These are phyloP conservation scores for Gymnoscelis rufifasciata DNA, from an alignment of 2,888 invertebrate species.

Conservation along the genomic window DNA sequence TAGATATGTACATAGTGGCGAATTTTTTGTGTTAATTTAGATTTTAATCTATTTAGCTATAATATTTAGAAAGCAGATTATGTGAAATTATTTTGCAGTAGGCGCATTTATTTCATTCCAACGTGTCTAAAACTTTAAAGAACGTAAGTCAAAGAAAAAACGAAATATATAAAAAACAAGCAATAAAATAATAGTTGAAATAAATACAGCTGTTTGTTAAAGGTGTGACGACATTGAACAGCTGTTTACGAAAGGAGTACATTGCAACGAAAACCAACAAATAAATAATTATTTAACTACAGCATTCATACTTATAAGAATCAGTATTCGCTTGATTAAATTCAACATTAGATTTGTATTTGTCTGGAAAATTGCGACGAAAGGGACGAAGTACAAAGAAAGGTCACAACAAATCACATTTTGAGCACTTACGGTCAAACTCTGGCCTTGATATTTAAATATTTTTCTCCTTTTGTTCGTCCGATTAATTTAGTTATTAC, in stretches of 20 bases:
- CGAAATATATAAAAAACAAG: not conserved
- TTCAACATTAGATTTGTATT: too few species aligned
- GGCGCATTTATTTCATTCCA: too few species aligned
- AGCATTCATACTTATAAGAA: too few species aligned
- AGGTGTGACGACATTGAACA: slow-evolving; percentile 63
- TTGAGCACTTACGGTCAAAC: slow-evolving; percentile 40
- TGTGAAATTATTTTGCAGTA: too few species aligned
- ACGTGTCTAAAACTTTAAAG: too few species aligned
- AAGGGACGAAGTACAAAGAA: slow-evolving; percentile 55
- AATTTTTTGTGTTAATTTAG: too few species aligned
- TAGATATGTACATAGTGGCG: too few species aligned
- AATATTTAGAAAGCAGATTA: too few species aligned
- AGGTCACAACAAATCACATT: slow-evolving; percentile 46
- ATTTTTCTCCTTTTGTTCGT: slow-evolving; percentile 9
- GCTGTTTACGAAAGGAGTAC: slow-evolving; percentile 70
- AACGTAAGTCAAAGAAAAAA: too few species aligned
- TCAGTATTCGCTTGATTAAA: too few species aligned
- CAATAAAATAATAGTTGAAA: not conserved
- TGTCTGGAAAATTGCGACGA: slow-evolving; percentile 40
- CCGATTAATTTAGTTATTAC: slow-evolving; percentile 16
- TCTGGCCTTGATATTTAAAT: not conserved
- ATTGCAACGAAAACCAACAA: slow-evolving; percentile 24
- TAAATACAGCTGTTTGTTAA: slow-evolving; percentile 52
- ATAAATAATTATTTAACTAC: slow-evolving; percentile 1
- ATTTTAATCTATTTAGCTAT: too few species aligned